These are phyloP conservation scores for Cavia porcellus DNA, from an alignment of 2,113 vertebrate species.

Conservation along the genomic window DNA sequence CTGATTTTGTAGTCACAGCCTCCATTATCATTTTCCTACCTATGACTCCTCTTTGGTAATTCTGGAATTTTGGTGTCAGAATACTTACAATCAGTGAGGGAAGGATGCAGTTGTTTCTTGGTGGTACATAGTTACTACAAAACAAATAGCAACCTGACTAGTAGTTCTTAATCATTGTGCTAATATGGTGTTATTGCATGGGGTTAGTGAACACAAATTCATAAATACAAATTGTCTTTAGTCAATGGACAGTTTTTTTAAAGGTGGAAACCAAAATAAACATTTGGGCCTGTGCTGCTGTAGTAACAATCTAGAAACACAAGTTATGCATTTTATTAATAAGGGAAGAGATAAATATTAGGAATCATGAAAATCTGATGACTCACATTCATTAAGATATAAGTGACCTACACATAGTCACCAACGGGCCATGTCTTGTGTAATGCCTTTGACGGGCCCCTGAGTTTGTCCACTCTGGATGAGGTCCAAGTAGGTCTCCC, in stretches of 20 bases:
- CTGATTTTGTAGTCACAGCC: neutral
- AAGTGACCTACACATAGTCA: neutral
- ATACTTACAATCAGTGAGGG: neutral
- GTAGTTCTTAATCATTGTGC: neutral
- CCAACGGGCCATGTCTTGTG: neutral
- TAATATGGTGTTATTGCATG: neutral
- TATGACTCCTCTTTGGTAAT: constrained; percentile 11
- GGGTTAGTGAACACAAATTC: neutral
- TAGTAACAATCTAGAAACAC: constrained; percentile 16
- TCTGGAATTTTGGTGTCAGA: neutral
- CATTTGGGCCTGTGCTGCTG: neutral
- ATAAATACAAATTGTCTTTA: constrained; percentile 14
- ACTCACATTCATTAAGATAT: neutral
- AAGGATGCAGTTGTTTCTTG: neutral
- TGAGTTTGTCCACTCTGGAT: neutral
- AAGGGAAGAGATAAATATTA: neutral
- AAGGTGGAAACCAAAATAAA: constrained; percentile 1
- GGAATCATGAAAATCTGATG: neutral
- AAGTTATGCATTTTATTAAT: neutral
- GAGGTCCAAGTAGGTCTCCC: neutral
- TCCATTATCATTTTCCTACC: neutral
- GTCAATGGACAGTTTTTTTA: neutral
- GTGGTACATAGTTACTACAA: neutral
- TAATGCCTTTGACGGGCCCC: neutral
- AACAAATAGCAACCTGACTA: neutral